Evolutionary conservation across 1,140 invertebrate species (phyloP).

Genomic region (Brachionus manjavacas): DNA sequence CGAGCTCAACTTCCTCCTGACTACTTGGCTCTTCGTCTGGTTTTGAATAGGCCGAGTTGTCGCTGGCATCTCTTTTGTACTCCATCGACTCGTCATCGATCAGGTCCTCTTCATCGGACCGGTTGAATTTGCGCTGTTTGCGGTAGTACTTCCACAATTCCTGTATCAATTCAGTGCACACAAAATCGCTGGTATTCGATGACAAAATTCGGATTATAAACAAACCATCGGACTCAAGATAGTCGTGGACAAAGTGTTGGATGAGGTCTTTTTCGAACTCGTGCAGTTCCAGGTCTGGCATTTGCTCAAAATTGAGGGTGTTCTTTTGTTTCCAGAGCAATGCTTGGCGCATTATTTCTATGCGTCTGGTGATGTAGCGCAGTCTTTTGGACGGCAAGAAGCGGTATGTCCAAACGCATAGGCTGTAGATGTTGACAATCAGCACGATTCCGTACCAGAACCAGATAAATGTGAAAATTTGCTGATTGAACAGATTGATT

Average conservation of each 20-base stretch:
- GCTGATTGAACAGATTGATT: constrained; percentile 57
- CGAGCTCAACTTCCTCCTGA: background rate
- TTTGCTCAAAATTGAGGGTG: constrained; percentile 21
- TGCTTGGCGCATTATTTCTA: constrained; percentile 37
- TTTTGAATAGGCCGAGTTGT: background rate
- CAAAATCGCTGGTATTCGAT: constrained; percentile 60
- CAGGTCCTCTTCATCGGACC: constrained; percentile 14
- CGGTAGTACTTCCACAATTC: constrained; percentile 58
- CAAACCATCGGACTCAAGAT: constrained; percentile 60
- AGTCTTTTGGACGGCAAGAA: constrained; percentile 41
- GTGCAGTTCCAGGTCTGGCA: background rate
- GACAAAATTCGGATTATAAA: constrained; percentile 60
- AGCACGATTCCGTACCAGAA: constrained; percentile 56
- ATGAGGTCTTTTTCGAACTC: constrained; percentile 50
- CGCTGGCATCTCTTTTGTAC: background rate
- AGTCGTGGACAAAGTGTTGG: constrained; percentile 59
- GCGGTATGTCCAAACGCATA: constrained; percentile 44
- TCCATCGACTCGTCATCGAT: background rate
- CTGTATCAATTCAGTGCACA: constrained; percentile 59
- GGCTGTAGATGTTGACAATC: constrained; percentile 52
- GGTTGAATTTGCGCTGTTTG: constrained; percentile 47
- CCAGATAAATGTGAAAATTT: constrained; percentile 55
- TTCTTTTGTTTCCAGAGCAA: background rate
- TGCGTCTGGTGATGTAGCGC: constrained; percentile 29
- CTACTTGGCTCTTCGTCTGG: background rate